These are phyloP conservation scores for Drosophila antonietae DNA, from an alignment of 2,888 invertebrate species.

Conservation along the genomic window DNA sequence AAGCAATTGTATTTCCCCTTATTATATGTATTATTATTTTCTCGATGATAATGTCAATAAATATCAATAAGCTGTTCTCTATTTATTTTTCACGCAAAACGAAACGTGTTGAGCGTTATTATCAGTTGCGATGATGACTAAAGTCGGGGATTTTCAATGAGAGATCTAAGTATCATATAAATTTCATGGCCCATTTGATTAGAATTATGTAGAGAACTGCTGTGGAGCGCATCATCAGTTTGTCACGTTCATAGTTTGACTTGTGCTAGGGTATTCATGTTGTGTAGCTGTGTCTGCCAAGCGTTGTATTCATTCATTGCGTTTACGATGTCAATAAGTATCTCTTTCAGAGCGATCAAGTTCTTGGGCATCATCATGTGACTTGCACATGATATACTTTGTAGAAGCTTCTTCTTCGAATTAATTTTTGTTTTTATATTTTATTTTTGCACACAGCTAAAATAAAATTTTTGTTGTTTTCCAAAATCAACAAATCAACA, in stretches of 20 bases:
- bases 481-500: slow-evolving; percentile 31
- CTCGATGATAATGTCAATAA: slow-evolving; percentile 17
- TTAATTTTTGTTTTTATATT: neutral
- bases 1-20: slow-evolving; percentile 5
- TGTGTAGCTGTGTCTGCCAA: neutral
- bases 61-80: slow-evolving; percentile 13
- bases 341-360: slow-evolving; percentile 6
- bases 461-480: slow-evolving; percentile 30
- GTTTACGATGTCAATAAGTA: slow-evolving; percentile 8
- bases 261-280: slow-evolving; percentile 1
- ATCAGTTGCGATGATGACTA: slow-evolving; percentile 33
- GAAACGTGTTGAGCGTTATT: slow-evolving; percentile 22
- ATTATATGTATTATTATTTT: slow-evolving; percentile 9
- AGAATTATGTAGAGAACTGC: slow-evolving; percentile 1
- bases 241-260: slow-evolving; percentile 5
- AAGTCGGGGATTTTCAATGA: slow-evolving; percentile 37
- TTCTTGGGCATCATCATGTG: slow-evolving; percentile 27
- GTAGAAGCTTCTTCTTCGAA: neutral
- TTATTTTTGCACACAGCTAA: slow-evolving; percentile 30
- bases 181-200: slow-evolving; percentile 12
- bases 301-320: neutral
- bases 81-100: slow-evolving; percentile 8
- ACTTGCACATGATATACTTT: slow-evolving; percentile 27
- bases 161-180: slow-evolving; percentile 1
- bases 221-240: neutral